Percentiles rank a stretch among this genome's conserved stretches.
These are phyloP conservation scores for Drosophila ustulata DNA, from an alignment of 2,888 invertebrate genomes.

Conservation along the genomic window DNA sequence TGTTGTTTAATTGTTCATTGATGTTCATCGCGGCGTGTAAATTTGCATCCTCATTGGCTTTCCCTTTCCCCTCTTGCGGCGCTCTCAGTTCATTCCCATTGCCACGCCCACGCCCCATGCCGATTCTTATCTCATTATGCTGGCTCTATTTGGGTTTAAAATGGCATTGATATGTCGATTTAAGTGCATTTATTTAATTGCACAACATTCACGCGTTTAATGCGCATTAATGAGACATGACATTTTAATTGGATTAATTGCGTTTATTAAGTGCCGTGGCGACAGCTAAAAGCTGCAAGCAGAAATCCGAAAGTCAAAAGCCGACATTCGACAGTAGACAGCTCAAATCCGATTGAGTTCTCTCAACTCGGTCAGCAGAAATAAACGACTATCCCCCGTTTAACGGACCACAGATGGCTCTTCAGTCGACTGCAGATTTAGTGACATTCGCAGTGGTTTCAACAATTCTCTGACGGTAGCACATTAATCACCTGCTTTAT, in stretches of 20 bases:
- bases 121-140: conserved; percentile 6
- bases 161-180: conserved; percentile 63
- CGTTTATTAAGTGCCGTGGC: conserved; percentile 66
- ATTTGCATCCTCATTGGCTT: conserved; percentile 51
- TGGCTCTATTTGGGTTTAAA: conserved; percentile 35
- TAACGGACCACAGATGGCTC: conserved; percentile 19
- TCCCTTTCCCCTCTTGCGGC: neutral
- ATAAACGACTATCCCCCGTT: conserved; percentile 29
- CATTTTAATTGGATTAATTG: conserved; percentile 80
- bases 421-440: conserved; percentile 4
- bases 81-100: neutral
- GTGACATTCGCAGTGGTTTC: neutral
- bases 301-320: neutral
- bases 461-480: conserved; percentile 3
- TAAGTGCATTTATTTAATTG: conserved; percentile 77
- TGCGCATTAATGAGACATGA: conserved; percentile 77
- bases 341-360: conserved; percentile 58
- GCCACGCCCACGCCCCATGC: neutral
- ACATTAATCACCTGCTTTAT: conserved; percentile 9
- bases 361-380: conserved; percentile 36
- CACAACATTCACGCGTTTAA: conserved; percentile 68
- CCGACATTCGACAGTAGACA: conserved; percentile 22
- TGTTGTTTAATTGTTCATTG: conserved; percentile 72
- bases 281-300: conserved; percentile 31
- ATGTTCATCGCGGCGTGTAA: conserved; percentile 58